phyloP scores from a whole-genome alignment of 2,888 invertebrate genomes.

The Eupithecia insigniata region DNA sequence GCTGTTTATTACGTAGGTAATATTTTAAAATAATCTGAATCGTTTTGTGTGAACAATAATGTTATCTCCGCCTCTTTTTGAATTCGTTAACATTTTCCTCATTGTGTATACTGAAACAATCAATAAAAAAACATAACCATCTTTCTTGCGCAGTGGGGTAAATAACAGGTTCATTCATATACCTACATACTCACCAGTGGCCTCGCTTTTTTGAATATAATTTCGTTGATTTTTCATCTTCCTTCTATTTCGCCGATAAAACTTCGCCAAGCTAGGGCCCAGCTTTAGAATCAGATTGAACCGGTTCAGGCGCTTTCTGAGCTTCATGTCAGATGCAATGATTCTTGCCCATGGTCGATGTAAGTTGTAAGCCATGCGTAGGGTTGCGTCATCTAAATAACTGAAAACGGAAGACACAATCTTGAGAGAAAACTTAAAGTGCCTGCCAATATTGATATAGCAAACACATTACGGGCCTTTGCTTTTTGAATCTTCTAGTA shows the following conservation, averaged over 20 bases:
- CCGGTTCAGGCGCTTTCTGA: constrained; percentile 62
- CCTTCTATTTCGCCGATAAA: constrained; percentile 58
- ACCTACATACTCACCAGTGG: constrained; percentile 52
- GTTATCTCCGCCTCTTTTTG: constrained; percentile 62
- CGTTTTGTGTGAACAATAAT: constrained; percentile 60
- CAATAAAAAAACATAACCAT: not conserved
- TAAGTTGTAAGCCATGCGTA: constrained; percentile 58
- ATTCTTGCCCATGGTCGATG: constrained; percentile 64
- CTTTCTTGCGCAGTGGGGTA: not conserved
- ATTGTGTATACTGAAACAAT: constrained; percentile 58
- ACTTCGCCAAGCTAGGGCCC: constrained; percentile 66
- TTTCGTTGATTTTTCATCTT: constrained; percentile 54
- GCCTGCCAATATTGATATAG: not conserved
- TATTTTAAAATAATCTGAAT: constrained; percentile 56
- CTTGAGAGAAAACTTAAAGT: not conserved
- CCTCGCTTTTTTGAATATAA: constrained; percentile 55
- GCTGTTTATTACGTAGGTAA: too few relatives aligned
- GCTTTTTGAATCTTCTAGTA: not conserved
- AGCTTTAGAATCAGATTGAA: constrained; percentile 64
- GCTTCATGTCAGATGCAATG: constrained; percentile 59
- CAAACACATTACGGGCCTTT: not conserved
- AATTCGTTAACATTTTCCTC: constrained; percentile 46
- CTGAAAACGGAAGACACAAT: constrained; percentile 46
- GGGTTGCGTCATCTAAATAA: constrained; percentile 64
- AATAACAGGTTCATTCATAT: not conserved